Evolutionary conservation across 2,113 vertebrate genomes (phyloP), one percentile per base, ranked within the genome.

Genomic region (Megaptera novaeangliae): DNA sequence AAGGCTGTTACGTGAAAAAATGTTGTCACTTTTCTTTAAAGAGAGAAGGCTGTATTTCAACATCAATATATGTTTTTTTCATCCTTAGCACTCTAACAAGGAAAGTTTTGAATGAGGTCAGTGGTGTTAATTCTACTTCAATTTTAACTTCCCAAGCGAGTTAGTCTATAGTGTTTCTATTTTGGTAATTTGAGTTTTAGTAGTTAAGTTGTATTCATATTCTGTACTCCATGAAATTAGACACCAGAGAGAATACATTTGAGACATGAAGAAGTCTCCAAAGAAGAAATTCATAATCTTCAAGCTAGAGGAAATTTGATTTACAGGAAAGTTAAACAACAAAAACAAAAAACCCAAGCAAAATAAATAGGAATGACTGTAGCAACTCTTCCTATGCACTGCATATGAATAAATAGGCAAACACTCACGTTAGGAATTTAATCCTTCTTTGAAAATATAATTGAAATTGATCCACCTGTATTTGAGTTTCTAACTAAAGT

Each of bases 211-310:
- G 46, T 71, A 78, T 44, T 52, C 63, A 71, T 92, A 71, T 69
- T 91, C 91, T 88, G 31, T 91, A 85, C 81, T 94, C 31, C 25
- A 88, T 72, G 46, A 94, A 93, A 95, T 96, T 52, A 97, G 49
- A 72, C 36, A 68, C n/a, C 78, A 68, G 63, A 94, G 66, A 31
- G 63, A 96, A 94, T 89, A 68, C 83, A 87, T 92, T 5, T 69
- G 68, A 92, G 78, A 92, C 36, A 39, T 44, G 36, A 95, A 93
- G 64, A 96, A 17, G 11, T 77, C 95, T 95, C 84, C 61, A 89
- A 83, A 86, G 89, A 87, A 97, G 55, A 93, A 95, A 81, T 86
- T 85, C 74, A 90, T 83, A 85, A 95, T 90, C 72, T 96, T 91
- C 74, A 91, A 93, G 52, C 85, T 86, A 90, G n/a, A 96, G 86